Conservation (phyloP, 2,113 vertebrate genomes). For the Emberiza fucata region DNA sequence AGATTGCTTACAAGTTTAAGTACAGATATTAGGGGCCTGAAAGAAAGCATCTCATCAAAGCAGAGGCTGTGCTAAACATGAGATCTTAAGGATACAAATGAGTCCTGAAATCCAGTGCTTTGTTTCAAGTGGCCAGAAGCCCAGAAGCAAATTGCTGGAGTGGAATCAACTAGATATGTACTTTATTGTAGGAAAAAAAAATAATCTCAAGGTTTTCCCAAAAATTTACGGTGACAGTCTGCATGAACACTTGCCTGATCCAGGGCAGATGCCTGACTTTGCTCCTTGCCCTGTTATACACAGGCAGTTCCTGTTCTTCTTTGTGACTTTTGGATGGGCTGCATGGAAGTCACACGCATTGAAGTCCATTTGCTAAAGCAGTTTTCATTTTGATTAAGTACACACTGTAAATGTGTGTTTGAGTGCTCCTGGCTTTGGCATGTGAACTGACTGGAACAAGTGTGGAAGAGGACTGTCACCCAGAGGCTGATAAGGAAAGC, state of each 20-base stretch:
- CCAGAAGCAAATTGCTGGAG: not conserved
- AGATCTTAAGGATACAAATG: not conserved
- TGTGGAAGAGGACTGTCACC: not conserved
- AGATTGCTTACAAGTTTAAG: not conserved
- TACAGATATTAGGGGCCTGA: not conserved
- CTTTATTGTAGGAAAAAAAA: not conserved
- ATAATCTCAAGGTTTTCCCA: not conserved
- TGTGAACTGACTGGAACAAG: not conserved
- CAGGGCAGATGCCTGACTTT: not conserved
- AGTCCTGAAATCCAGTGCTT: not conserved
- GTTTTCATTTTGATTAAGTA: not conserved
- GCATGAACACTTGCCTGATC: not conserved
- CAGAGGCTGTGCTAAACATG: not conserved
- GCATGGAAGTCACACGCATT: not conserved
- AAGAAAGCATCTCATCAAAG: not conserved
- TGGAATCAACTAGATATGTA: not conserved
- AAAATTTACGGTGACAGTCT: rapidly evolving
- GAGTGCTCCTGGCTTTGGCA: not conserved
- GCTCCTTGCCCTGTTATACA: not conserved
- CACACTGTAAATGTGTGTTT: not conserved
- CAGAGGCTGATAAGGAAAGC: not conserved
- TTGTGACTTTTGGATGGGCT: not conserved
- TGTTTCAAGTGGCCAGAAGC: not conserved
- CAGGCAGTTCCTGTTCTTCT: not conserved
- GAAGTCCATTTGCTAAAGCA: not conserved